phyloP scores from a whole-genome alignment of 2,113 vertebrate species.

The Taxidea taxus region DNA sequence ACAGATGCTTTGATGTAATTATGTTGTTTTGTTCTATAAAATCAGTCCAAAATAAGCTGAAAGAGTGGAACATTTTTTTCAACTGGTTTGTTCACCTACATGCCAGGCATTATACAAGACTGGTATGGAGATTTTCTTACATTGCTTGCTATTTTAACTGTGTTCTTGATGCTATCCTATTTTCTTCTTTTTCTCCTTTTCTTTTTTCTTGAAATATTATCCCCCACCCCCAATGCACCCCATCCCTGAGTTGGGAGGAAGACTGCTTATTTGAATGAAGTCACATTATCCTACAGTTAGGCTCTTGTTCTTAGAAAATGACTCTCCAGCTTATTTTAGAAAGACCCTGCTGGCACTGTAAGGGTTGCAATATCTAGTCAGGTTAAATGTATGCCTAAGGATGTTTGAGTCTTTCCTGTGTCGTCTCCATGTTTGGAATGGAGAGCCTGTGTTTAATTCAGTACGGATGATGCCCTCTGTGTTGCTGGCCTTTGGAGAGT shows the following conservation, averaged over 20 bases:
- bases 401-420: constrained; percentile 23
- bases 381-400: not conserved
- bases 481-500: not conserved
- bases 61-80: not conserved
- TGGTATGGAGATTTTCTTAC: not conserved
- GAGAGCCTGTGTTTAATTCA: constrained; percentile 10
- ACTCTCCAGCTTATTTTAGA: constrained; percentile 20
- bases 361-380: not conserved
- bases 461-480: not conserved
- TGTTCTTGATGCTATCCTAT: not conserved
- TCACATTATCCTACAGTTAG: not conserved
- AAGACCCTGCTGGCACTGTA: not conserved
- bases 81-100: not conserved
- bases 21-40: constrained; percentile 34
- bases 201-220: not conserved
- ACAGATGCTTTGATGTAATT: constrained; percentile 41
- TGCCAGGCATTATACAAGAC: not conserved
- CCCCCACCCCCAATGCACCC: not conserved
- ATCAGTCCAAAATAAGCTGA: constrained; percentile 30
- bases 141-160: not conserved
- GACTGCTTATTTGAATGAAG: not conserved
- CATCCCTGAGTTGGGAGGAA: not conserved
- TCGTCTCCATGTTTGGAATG: not conserved
- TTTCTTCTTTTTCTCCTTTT: not conserved
- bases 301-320: constrained; percentile 15